These are phyloP conservation scores for Sitophilus oryzae DNA, from an alignment of 1,140 invertebrate species.

Conservation along the genomic window DNA sequence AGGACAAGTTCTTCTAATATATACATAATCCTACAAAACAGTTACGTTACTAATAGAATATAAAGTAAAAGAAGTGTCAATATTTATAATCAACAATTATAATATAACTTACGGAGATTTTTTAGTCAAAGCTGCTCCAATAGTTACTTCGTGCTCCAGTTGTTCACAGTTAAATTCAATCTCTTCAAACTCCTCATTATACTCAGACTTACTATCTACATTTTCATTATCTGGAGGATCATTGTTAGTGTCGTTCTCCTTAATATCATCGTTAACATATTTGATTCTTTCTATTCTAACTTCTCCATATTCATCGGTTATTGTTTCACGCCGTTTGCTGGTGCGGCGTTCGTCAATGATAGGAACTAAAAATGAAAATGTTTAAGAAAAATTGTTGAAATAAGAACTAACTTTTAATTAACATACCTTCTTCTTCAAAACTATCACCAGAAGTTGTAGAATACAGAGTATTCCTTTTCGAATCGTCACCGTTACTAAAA, in stretches of 20 bases:
- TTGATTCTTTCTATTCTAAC: constrained; percentile 28
- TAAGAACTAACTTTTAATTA: constrained; percentile 22
- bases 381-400: no score
- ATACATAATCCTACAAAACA: constrained; percentile 27
- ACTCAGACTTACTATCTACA: background rate
- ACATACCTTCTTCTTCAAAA: no score
- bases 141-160: background rate
- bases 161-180: background rate
- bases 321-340: constrained; percentile 24
- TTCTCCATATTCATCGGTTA: constrained; percentile 23
- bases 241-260: background rate
- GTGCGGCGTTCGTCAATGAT: background rate
- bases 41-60: background rate
- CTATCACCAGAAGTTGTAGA: constrained; percentile 26
- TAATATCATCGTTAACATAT: no score
- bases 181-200: constrained; percentile 1
- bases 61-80: background rate
- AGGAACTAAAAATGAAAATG: no score
- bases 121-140: background rate
- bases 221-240: background rate
- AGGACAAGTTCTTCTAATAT: constrained; percentile 35
- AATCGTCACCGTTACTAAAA: constrained; percentile 1
- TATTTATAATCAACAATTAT: background rate
- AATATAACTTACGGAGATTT: background rate
- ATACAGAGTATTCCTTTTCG: constrained; percentile 25